Evolutionary conservation across 2,797 vertebrate genomes (phyloP).

Genomic region (Atherinosoma microstoma): DNA sequence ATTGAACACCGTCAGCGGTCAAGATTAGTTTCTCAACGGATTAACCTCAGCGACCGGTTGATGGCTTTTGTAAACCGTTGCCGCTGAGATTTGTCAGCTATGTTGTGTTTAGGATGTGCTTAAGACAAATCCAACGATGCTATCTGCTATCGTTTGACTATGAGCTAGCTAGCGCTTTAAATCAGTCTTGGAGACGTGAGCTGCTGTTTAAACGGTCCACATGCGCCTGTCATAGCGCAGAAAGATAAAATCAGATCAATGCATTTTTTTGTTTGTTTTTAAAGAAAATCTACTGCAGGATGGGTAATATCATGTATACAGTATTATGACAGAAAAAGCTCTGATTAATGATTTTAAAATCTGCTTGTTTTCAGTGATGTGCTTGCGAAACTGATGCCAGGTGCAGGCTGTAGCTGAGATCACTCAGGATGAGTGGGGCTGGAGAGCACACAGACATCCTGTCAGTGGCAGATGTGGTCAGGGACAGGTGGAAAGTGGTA

Average conservation of each 20-base stretch:
- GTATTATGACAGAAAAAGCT: not conserved
- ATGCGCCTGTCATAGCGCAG: not conserved
- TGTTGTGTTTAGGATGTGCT: slow-evolving; percentile 13
- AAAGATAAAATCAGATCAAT: not conserved
- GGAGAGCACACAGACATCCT: slow-evolving; percentile 98
- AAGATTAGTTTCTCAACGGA: slow-evolving; percentile 19
- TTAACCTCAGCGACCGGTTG: not conserved
- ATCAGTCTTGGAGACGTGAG: slow-evolving; percentile 10
- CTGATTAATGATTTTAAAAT: slow-evolving; percentile 1
- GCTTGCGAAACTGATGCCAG: slow-evolving; percentile 79
- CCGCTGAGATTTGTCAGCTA: not conserved
- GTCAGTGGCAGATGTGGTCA: slow-evolving; percentile 93
- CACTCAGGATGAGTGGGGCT: slow-evolving; percentile 93
- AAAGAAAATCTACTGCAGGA: not conserved
- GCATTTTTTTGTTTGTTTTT: not conserved
- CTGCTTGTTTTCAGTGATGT: slow-evolving; percentile 61
- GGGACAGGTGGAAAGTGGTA: slow-evolving; percentile 99
- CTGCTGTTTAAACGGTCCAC: slow-evolving; percentile 18
- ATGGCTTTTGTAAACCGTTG: not conserved
- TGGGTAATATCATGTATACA: not conserved
- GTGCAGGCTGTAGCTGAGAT: slow-evolving; percentile 71
- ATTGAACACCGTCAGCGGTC: slow-evolving; percentile 10
- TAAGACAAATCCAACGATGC: slow-evolving; percentile 11
- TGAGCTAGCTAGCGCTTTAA: slow-evolving; percentile 19
- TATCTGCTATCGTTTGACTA: slow-evolving; percentile 7